Base-by-base conservation (phyloP, 2,113 vertebrate genomes). In the Odocoileus hemionus region DNA sequence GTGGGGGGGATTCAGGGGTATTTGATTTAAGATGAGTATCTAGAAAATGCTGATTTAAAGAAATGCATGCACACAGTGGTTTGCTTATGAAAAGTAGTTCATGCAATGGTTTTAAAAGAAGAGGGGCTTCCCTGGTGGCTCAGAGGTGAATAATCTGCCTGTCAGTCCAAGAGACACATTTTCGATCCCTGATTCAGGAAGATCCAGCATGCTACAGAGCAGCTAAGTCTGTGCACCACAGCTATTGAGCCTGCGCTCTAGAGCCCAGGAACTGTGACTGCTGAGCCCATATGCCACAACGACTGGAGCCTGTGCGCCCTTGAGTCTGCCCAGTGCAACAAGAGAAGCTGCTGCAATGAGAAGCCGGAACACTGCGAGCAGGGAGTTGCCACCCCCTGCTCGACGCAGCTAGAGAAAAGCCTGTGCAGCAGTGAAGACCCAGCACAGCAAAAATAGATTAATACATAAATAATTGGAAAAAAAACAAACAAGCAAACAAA, bases 1-100 rank as follows among this genome's bases (percentile, higher is more conserved):
- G 92, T 95, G 79, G 15, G 12, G 12, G 86, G 64, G 74, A 94
- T n/a, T 91, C 86, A 90, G 70, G 57, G 61, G 36, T 97, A 12
- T 93, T 97, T 96, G 23, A 84, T 83, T 94, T 97, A 88, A 91
- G 89, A 92, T 84, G 94, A 85, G 26, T 89, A 91, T 82, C 54
- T 91, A 95, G 91, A 95, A 96, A 95, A 88, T n/a, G 57, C 21
- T 43, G 13, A 95, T 94, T 87, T 96, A 82, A 50, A 95, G 91
- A 97, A 93, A 87, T 86, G 80, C 1, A 57, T 79, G 43, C 60
- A 80, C n/a, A 54, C 15, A 47, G 94, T 67, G 95, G 92, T 96
- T 97, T 97, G 52, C 87, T 97, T 67, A 57, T 96, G 95, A 95
- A 95, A 95, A 95, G 54, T 89, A 92, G 84, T 92, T 96, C 84